phyloP scores from a whole-genome alignment of 2,797 vertebrate species.

The Thalassophryne amazonica region DNA sequence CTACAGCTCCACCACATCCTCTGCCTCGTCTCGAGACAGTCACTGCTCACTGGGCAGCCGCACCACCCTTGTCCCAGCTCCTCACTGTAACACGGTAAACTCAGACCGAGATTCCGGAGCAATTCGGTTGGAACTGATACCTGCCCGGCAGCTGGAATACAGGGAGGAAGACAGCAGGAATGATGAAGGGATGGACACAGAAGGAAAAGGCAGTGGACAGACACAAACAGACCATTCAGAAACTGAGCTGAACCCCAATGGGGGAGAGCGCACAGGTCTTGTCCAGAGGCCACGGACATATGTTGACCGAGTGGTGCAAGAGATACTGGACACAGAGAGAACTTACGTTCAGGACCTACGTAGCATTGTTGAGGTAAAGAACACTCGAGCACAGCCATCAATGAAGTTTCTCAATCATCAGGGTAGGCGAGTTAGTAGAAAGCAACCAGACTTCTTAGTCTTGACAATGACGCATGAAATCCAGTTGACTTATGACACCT shows the following conservation, averaged over 20 bases:
- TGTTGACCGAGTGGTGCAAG: constrained; percentile 94
- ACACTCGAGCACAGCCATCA: neutral
- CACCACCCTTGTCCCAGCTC: constrained; percentile 79
- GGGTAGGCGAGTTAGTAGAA: no score
- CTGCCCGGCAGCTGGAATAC: constrained; percentile 78
- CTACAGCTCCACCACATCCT: constrained; percentile 96
- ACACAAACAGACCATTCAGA: constrained; percentile 59
- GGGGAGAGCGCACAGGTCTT: constrained; percentile 34
- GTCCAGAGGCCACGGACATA: constrained; percentile 89
- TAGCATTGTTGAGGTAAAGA: constrained; percentile 93
- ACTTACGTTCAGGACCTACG: constrained; percentile 93
- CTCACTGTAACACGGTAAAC: constrained; percentile 79
- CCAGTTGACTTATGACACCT: no score
- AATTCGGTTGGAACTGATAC: constrained; percentile 90
- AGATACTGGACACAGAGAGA: constrained; percentile 94
- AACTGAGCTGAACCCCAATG: constrained; percentile 62
- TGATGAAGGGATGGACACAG: constrained; percentile 25
- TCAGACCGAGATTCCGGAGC: constrained; percentile 87
- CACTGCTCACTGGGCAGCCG: constrained; percentile 94
- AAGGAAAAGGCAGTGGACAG: constrained; percentile 57
- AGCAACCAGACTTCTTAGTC: no score
- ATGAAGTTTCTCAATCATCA: no score
- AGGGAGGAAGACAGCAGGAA: constrained; percentile 59
- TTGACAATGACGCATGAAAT: no score
- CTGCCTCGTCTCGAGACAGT: constrained; percentile 94